These are phyloP conservation scores for Xestia sexstrigata DNA, from an alignment of 2,888 invertebrate species.

Conservation along the genomic window DNA sequence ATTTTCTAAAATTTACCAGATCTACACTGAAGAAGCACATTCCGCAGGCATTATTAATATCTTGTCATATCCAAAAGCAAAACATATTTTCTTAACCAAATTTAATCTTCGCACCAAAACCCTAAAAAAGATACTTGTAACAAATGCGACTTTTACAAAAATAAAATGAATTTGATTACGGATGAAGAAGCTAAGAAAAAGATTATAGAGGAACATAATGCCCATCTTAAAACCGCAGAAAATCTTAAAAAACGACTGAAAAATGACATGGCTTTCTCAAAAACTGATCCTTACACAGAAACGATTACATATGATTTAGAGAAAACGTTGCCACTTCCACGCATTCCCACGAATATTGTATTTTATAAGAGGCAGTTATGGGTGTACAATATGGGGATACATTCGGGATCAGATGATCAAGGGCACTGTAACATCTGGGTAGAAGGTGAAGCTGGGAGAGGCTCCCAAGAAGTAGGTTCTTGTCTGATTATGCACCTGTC, in stretches of 20 bases:
- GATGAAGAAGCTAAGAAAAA: slow-evolving; percentile 25
- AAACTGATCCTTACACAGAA: too few relatives aligned
- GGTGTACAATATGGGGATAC: slow-evolving; percentile 50
- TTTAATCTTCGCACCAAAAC: slow-evolving; percentile 48
- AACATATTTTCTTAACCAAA: slow-evolving; percentile 40
- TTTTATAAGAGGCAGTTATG: slow-evolving; percentile 47
- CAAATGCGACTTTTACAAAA: slow-evolving; percentile 36
- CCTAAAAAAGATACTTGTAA: slow-evolving; percentile 49
- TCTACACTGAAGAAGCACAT: slow-evolving; percentile 38
- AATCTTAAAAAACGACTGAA: slow-evolving; percentile 35
- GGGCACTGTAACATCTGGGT: slow-evolving; percentile 50
- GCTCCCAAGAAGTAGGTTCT: slow-evolving; percentile 51
- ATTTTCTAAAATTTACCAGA: slow-evolving; percentile 20
- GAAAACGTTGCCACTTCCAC: slow-evolving; percentile 46
- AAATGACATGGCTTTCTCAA: slow-evolving; percentile 36
- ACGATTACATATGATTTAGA: too few relatives aligned
- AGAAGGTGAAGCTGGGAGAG: slow-evolving; percentile 55
- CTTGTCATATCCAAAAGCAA: slow-evolving; percentile 28
- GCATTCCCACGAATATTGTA: slow-evolving; percentile 47
- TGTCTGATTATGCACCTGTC: slow-evolving; percentile 42
- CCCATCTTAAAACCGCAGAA: slow-evolving; percentile 35
- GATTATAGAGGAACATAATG: slow-evolving; percentile 34
- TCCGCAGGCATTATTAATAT: slow-evolving; percentile 24
- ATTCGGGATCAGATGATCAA: slow-evolving; percentile 42
- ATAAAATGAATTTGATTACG: slow-evolving; percentile 25